Evolutionary conservation across 2,113 vertebrate genomes (phyloP), one percentile per base, ranked within the genome.

Genomic region (Entelurus aequoreus): DNA sequence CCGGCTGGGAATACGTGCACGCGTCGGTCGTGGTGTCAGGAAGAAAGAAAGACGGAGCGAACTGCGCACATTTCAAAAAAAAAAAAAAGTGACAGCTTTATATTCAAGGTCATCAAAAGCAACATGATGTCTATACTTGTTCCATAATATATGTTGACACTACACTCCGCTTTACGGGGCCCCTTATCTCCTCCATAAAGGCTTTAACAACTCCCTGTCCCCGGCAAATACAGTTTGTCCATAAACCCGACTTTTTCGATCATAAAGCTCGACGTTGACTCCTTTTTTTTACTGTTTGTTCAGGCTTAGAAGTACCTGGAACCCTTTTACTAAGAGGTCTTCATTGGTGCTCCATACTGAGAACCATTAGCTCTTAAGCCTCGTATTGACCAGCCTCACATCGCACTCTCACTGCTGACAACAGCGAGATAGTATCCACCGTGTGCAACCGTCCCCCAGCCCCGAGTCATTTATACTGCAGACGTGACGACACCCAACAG

Each of bases 381-480:
- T 12, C 51, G 47, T 54, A 8, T 65, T 21, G 50, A 60, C 60
- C 36, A 59, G 51, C 66, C 60, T 68, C 52, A 12, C 55, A 57
- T 58, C 60, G 60, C 40, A 5, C 63, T 50, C 47, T 51, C 36
- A 21, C 48, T 54, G 58, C 49, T 66, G 55, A 58, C 44, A 50
- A 48, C 6, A 36, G 52, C 71, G 14, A 49, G 37, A 68, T 66
- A 69, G 60, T 59, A 50, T 61, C 28, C 69, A 44, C 19, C 51
- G 47, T 21, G 57, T 49, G 46, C 59, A 57, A 71, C 40, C 63
- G 35, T 63, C 50, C 19, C 66, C 36, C 35, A 54, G 51, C 46
- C 54, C 38, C 46, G 50, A 70, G 51, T 21, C 47, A 68, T 78
- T 71, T 62, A 69, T 62, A 56, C 66, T 40, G 46, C 21, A 69